These are phyloP conservation scores for Tribolium castaneum DNA, from an alignment of 1,140 invertebrate genomes.

Conservation along the genomic window DNA sequence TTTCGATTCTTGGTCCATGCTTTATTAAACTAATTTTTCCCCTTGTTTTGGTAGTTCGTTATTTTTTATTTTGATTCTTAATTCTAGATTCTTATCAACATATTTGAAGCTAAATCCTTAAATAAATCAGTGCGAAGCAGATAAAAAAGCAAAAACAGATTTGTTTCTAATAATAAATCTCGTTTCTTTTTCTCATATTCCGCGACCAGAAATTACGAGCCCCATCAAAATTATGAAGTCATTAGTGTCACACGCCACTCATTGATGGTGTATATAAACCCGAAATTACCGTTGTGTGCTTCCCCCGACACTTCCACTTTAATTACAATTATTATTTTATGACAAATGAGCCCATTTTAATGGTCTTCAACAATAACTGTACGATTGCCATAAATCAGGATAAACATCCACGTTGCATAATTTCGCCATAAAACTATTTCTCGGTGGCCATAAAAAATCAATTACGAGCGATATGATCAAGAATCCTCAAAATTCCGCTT, in stretches of 20 bases:
- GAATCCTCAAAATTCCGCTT: not conserved
- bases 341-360: not conserved
- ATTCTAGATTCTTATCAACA: too few relatives aligned
- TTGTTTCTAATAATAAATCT: too few relatives aligned
- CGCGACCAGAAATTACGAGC: too few relatives aligned
- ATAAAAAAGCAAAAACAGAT: too few relatives aligned
- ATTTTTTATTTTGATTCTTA: too few relatives aligned
- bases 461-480: not conserved
- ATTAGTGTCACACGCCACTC: constrained; percentile 3
- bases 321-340: constrained; percentile 16
- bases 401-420: not conserved
- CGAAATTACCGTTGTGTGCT: not conserved
- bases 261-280: not conserved
- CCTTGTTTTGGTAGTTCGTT: too few relatives aligned
- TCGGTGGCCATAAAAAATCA: not conserved
- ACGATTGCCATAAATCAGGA: not conserved
- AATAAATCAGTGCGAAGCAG: too few relatives aligned
- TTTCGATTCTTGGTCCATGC: too few relatives aligned
- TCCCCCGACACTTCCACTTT: not conserved
- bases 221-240: constrained; percentile 12
- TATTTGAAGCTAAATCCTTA: too few relatives aligned
- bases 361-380: not conserved
- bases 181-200: too few relatives aligned
- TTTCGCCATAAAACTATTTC: not conserved
- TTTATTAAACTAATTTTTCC: too few relatives aligned